Percentiles rank a stretch among this genome's conserved stretches.
Evolutionary conservation across 2,113 vertebrate species (phyloP).

Genomic region (Octodon degus): DNA sequence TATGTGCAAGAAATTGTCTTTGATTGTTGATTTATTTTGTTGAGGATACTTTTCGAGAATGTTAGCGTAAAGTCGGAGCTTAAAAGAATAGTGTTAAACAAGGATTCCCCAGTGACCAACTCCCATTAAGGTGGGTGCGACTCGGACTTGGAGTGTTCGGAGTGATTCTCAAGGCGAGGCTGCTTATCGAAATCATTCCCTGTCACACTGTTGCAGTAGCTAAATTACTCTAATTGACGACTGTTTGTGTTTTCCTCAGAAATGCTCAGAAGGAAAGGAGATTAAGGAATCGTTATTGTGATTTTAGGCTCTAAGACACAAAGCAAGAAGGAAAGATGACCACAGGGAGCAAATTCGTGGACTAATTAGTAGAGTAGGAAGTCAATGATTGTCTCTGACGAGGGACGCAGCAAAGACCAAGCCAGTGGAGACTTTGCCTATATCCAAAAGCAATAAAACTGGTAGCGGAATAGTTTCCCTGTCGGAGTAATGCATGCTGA

Average conservation of each 20-base stretch:
- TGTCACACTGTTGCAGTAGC: neutral
- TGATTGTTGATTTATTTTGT: neutral
- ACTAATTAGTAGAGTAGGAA: slow-evolving; percentile 1
- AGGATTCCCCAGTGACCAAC: neutral
- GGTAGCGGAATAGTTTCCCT: neutral
- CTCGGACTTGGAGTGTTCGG: neutral
- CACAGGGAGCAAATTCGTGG: neutral
- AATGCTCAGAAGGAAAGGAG: slow-evolving; percentile 27
- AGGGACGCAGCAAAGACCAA: neutral
- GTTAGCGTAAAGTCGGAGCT: neutral
- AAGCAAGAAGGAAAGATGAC: slow-evolving; percentile 43
- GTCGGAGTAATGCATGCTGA: neutral
- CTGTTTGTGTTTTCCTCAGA: neutral
- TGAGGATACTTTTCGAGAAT: neutral
- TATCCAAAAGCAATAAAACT: neutral
- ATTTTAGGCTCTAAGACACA: slow-evolving; percentile 34
- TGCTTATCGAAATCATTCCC: neutral
- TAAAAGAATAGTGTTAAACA: neutral
- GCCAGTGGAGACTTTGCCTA: neutral
- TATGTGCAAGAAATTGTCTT: neutral
- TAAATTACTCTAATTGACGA: neutral
- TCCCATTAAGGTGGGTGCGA: neutral
- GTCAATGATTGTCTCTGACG: neutral
- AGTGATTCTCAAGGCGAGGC: neutral
- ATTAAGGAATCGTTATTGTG: slow-evolving; percentile 36